Percentiles rank a stretch among this genome's conserved stretches.
Conservation (phyloP, 2,888 invertebrate genomes). For the Hyposoter dolosus region DNA sequence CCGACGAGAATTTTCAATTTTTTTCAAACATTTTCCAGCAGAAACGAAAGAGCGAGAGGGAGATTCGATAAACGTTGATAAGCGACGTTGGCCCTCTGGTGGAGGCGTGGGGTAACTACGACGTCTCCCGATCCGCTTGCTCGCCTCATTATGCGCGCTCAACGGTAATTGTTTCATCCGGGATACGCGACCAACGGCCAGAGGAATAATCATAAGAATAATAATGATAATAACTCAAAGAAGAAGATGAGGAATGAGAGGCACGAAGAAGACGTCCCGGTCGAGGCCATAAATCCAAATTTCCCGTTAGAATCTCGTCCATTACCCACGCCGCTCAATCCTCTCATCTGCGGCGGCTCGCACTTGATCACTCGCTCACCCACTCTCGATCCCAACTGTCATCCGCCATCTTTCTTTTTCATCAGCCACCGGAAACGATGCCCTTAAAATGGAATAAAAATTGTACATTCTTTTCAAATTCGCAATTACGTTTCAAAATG, state of each 20-base stretch:
- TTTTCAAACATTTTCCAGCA: background rate
- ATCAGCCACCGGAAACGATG: background rate
- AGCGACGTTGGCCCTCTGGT: conserved; percentile 51
- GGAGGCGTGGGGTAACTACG: conserved; percentile 78
- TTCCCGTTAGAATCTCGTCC: conserved; percentile 57
- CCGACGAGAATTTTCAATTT: background rate
- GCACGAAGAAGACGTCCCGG: conserved; percentile 25
- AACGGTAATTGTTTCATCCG: conserved; percentile 80
- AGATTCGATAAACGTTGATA: background rate
- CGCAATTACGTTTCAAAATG: background rate
- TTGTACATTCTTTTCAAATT: background rate
- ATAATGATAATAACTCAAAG: conserved; percentile 33
- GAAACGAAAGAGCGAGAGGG: background rate
- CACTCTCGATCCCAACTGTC: background rate
- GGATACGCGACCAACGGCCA: conserved; percentile 64
- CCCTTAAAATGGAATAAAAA: background rate
- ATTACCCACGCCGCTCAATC: conserved; percentile 19
- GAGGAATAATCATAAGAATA: conserved; percentile 35
- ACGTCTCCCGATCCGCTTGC: conserved; percentile 62
- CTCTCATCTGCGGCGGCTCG: background rate
- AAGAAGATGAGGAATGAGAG: background rate
- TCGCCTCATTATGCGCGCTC: conserved; percentile 62
- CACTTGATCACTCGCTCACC: background rate
- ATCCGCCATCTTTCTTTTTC: background rate
- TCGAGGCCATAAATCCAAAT: conserved; percentile 61